Evolutionary conservation across 2,797 vertebrate species (phyloP).

Genomic region (Pachyuromys duprasi): DNA sequence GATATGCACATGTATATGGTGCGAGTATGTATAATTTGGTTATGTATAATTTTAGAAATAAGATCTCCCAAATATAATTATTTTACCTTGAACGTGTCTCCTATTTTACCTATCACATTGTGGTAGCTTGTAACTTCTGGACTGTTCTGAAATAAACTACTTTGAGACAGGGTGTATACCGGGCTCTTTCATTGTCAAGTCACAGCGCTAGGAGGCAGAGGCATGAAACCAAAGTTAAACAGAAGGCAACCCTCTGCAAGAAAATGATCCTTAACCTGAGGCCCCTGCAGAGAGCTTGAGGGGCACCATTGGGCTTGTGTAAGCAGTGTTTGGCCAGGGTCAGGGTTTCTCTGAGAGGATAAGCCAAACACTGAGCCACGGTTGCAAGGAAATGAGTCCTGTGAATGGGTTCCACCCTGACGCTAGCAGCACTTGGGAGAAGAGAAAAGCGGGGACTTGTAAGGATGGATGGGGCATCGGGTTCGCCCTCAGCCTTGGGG

Average conservation of each 20-base stretch:
- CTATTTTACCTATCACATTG: background rate
- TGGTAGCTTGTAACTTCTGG: background rate
- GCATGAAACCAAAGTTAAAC: background rate
- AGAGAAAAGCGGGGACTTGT: background rate
- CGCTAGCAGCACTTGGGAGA: background rate
- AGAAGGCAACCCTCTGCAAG: background rate
- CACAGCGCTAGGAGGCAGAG: background rate
- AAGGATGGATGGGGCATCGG: background rate
- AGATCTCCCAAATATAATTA: background rate
- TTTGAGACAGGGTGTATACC: background rate
- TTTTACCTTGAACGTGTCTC: background rate
- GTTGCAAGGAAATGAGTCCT: background rate
- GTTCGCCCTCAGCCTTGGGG: background rate
- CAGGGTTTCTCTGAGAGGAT: background rate
- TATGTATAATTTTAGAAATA: conserved; percentile 27
- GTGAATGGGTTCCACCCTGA: background rate
- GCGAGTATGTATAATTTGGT: background rate
- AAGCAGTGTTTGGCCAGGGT: background rate
- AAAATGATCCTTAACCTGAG: background rate
- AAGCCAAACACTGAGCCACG: background rate
- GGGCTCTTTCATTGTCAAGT: background rate
- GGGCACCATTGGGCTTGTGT: rapidly evolving
- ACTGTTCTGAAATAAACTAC: background rate
- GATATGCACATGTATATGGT: background rate
- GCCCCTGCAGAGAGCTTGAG: background rate